Percentiles rank a stretch among this genome's conserved stretches.
These are phyloP conservation scores for Australoheros scitulus DNA, from an alignment of 2,113 vertebrate species.

Conservation along the genomic window DNA sequence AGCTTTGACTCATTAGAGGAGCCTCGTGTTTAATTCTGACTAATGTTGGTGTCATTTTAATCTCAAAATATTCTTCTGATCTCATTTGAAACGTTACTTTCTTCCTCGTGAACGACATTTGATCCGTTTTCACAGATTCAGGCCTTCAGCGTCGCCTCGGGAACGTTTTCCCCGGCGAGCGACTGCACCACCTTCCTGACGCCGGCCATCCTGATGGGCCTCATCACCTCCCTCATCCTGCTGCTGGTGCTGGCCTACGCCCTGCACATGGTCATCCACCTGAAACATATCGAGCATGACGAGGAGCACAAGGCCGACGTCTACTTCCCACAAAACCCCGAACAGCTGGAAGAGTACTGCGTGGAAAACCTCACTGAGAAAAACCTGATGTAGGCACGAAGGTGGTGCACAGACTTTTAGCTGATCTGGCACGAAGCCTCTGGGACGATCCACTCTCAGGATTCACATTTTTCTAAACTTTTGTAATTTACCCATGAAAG, in stretches of 20 bases:
- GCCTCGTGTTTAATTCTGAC: too few species aligned
- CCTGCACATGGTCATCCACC: conserved; percentile 91
- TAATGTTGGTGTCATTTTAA: too few species aligned
- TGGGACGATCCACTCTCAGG: conserved; percentile 12
- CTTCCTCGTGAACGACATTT: too few species aligned
- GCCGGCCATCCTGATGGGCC: conserved; percentile 89
- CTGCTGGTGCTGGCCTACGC: conserved; percentile 91
- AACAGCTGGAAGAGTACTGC: conserved; percentile 47
- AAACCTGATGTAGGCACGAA: conserved; percentile 36
- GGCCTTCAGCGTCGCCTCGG: conserved; percentile 85
- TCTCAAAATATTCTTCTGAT: neutral
- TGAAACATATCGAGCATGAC: conserved; percentile 88
- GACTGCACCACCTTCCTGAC: conserved; percentile 89
- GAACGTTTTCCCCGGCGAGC: conserved; percentile 84
- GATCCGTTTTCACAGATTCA: conserved; percentile 80
- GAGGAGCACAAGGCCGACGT: conserved; percentile 83
- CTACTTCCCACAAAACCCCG: conserved; percentile 70
- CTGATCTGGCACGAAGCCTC: neutral
- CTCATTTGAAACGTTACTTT: too few species aligned
- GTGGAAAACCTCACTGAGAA: conserved; percentile 40
- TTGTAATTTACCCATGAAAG: conserved; percentile 26
- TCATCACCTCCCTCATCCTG: conserved; percentile 89
- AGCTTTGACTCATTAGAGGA: too few species aligned
- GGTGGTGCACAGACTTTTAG: neutral
- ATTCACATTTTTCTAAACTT: conserved; percentile 19